These are phyloP conservation scores for Luffia ferchaultella DNA, from an alignment of 2,888 invertebrate species.

Conservation along the genomic window DNA sequence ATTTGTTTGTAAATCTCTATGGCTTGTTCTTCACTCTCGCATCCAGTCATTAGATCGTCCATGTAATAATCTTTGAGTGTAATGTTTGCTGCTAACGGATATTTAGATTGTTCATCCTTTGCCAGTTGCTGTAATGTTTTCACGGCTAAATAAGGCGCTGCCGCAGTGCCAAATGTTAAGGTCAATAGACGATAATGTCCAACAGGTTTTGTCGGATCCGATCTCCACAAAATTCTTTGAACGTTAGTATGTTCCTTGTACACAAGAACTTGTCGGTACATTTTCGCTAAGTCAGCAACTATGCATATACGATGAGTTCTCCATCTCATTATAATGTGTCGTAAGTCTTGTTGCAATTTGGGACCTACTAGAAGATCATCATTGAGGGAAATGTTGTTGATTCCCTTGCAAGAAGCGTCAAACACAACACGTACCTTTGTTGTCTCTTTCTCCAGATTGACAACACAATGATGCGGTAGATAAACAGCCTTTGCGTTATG, in stretches of 20 bases:
- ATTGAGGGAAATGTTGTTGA: constrained; percentile 7
- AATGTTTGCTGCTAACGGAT: constrained; percentile 12
- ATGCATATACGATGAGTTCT: constrained; percentile 15
- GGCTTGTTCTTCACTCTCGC: constrained; percentile 3
- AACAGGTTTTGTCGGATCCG: constrained; percentile 5
- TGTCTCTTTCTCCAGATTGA: constrained; percentile 6
- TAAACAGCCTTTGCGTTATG: constrained; percentile 5
- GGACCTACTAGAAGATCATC: constrained; percentile 9
- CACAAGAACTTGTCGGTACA: constrained; percentile 17
- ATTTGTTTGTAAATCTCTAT: constrained; percentile 4
- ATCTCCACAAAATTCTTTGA: constrained; percentile 17
- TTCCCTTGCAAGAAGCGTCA: too few relatives aligned
- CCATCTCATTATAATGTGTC: constrained; percentile 18
- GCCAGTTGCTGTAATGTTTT: constrained; percentile 13
- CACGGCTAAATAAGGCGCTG: constrained; percentile 17
- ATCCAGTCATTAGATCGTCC: too few relatives aligned
- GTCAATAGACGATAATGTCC: constrained; percentile 12
- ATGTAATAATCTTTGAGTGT: constrained; percentile 3
- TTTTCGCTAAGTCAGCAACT: constrained; percentile 19
- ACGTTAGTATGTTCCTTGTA: constrained; percentile 11
- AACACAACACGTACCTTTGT: constrained; percentile 8
- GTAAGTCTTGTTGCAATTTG: too few relatives aligned
- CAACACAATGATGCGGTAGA: constrained; percentile 8
- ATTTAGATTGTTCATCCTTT: constrained; percentile 10
- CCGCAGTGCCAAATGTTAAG: constrained; percentile 17